These are phyloP conservation scores for Andricus curvator DNA, from an alignment of 2,888 invertebrate species.

Conservation along the genomic window DNA sequence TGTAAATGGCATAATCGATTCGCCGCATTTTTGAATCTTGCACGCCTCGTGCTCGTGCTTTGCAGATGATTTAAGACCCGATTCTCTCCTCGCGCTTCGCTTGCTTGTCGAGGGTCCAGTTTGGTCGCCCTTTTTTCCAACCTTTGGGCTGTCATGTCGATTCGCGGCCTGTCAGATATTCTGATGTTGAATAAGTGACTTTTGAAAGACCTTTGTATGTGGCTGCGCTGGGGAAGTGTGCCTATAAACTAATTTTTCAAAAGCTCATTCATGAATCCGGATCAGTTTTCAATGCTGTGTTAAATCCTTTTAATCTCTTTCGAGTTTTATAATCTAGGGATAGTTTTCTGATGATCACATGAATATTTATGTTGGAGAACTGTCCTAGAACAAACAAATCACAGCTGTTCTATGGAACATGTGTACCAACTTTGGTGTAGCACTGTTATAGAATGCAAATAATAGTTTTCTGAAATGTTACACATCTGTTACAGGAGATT, in stretches of 20 bases:
- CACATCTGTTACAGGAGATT: too few relatives aligned
- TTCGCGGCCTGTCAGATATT: conserved; percentile 24
- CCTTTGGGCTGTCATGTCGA: conserved; percentile 42
- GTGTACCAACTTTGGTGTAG: too few relatives aligned
- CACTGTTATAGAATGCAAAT: too few relatives aligned
- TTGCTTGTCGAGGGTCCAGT: conserved; percentile 48
- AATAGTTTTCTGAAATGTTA: too few relatives aligned
- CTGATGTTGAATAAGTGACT: conserved; percentile 30
- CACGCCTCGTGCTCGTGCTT: background rate
- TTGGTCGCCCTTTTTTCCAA: conserved; percentile 46
- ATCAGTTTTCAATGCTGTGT: background rate
- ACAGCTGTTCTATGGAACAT: too few relatives aligned
- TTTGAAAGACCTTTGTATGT: conserved; percentile 33
- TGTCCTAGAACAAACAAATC: too few relatives aligned
- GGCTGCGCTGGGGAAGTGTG: background rate
- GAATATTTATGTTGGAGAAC: too few relatives aligned
- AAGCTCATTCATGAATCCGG: background rate
- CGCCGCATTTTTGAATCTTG: conserved; percentile 42
- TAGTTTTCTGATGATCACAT: too few relatives aligned
- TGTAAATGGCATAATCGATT: conserved; percentile 54
- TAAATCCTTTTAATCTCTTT: background rate
- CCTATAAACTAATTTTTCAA: background rate
- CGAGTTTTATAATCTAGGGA: too few relatives aligned
- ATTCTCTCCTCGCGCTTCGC: conserved; percentile 47
- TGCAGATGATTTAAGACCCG: conserved; percentile 43